phyloP scores from a whole-genome alignment of 2,113 vertebrate species.

The Campylorhamphus procurvoides region DNA sequence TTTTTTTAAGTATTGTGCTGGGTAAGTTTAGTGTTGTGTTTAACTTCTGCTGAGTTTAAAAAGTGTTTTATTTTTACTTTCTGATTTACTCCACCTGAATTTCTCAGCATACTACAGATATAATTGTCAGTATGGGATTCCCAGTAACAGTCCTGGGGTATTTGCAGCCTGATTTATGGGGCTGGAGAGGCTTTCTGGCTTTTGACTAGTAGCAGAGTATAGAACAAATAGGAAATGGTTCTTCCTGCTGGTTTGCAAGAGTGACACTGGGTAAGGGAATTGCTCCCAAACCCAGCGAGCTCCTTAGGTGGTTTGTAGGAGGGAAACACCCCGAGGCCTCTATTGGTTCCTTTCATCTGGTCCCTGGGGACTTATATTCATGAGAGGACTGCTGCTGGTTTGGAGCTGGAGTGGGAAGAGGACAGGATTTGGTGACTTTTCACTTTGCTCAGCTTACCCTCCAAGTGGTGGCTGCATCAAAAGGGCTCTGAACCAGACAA shows the following conservation, averaged over 20 bases:
- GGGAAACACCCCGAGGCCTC: slow-evolving; percentile 68
- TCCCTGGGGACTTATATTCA: slow-evolving; percentile 62
- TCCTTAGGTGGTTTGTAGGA: slow-evolving; percentile 33
- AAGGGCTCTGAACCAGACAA: background rate
- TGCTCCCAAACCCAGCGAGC: background rate
- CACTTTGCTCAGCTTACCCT: background rate
- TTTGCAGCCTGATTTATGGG: background rate
- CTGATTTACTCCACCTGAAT: background rate
- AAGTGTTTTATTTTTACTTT: background rate
- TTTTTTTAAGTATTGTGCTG: background rate
- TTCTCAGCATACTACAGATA: background rate
- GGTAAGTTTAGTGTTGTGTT: background rate
- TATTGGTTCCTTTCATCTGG: slow-evolving; percentile 71
- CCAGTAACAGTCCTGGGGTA: background rate
- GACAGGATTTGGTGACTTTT: background rate
- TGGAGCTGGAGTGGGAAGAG: background rate
- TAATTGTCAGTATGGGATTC: rapidly evolving
- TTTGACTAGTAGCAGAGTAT: background rate
- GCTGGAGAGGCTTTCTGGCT: background rate
- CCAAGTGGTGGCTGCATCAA: background rate
- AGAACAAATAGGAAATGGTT: background rate
- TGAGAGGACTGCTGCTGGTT: background rate
- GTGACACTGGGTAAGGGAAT: background rate
- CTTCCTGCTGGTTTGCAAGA: background rate
- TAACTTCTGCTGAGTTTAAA: background rate